Conservation (phyloP, 2,113 vertebrate genomes). For the Gulo gulo region DNA sequence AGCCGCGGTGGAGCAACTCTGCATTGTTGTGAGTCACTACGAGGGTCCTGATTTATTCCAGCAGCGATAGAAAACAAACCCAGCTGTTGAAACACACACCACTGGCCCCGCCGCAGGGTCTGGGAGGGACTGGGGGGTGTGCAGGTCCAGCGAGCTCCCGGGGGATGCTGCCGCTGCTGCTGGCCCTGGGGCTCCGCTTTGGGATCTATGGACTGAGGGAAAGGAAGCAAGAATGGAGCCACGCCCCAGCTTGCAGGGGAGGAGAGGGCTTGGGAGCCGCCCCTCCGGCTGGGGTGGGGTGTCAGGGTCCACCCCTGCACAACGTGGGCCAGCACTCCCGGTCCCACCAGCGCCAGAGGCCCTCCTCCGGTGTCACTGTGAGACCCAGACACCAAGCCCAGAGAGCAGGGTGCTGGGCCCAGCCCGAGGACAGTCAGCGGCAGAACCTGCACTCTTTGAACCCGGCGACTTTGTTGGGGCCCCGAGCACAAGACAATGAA, state of each 20-base stretch:
- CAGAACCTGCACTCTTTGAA: background rate
- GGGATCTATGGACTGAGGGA: accelerated
- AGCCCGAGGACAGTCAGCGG: accelerated
- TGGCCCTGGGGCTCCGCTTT: accelerated
- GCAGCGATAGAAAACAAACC: accelerated
- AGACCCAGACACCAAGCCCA: accelerated
- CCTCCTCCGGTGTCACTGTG: accelerated
- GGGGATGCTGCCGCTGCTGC: accelerated
- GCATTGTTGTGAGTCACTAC: accelerated
- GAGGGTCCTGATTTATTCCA: accelerated
- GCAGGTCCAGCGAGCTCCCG: too few species aligned
- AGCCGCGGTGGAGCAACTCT: accelerated
- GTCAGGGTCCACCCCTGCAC: accelerated
- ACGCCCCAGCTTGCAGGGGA: accelerated
- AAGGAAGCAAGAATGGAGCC: background rate
- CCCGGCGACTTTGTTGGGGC: background rate
- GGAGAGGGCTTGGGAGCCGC: accelerated
- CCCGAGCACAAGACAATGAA: accelerated
- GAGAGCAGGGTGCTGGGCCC: accelerated
- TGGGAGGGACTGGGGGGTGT: accelerated
- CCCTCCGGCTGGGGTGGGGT: background rate
- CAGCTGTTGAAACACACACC: accelerated
- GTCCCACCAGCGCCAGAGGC: accelerated
- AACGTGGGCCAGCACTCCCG: accelerated
- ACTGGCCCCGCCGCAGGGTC: accelerated